Conservation (phyloP, 2,888 invertebrate species). For the Teleiodes luculella region DNA sequence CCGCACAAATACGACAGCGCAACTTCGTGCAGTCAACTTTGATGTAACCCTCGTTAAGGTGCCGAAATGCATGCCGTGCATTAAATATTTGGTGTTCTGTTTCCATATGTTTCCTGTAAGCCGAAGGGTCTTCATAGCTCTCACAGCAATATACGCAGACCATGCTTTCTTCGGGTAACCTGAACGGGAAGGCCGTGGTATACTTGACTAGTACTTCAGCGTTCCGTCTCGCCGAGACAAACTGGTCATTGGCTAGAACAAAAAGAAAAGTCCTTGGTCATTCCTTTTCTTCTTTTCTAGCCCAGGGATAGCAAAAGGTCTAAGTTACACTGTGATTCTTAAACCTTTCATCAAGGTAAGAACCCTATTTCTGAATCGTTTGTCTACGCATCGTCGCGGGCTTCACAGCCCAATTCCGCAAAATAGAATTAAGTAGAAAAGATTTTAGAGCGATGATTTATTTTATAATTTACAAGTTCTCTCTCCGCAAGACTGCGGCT, state of each 20-base stretch:
- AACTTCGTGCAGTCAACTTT: slow-evolving; percentile 18
- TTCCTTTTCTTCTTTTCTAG: not conserved
- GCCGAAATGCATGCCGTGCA: not conserved
- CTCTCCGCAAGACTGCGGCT: no score
- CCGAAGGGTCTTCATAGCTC: slow-evolving; percentile 12
- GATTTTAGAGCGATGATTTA: no score
- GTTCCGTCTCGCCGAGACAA: slow-evolving; percentile 12
- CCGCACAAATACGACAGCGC: slow-evolving; percentile 15
- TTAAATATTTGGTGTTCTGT: slow-evolving; percentile 1
- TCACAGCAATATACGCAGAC: slow-evolving; percentile 20
- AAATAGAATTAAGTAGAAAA: no score
- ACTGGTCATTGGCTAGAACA: slow-evolving; percentile 18
- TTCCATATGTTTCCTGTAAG: slow-evolving; percentile 18
- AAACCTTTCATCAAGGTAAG: no score
- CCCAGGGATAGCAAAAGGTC: no score
- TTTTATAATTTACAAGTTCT: no score
- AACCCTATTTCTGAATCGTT: no score
- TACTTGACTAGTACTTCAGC: slow-evolving; percentile 11
- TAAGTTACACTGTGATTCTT: no score
- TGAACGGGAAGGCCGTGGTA: slow-evolving; percentile 32
- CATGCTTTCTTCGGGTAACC: slow-evolving; percentile 13
- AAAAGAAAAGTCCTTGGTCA: slow-evolving; percentile 14
- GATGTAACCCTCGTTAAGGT: not conserved
- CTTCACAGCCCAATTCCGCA: no score
- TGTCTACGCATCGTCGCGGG: no score